These are phyloP conservation scores for Nothocercus nigrocapillus DNA, from an alignment of 2,113 vertebrate genomes.

Conservation along the genomic window DNA sequence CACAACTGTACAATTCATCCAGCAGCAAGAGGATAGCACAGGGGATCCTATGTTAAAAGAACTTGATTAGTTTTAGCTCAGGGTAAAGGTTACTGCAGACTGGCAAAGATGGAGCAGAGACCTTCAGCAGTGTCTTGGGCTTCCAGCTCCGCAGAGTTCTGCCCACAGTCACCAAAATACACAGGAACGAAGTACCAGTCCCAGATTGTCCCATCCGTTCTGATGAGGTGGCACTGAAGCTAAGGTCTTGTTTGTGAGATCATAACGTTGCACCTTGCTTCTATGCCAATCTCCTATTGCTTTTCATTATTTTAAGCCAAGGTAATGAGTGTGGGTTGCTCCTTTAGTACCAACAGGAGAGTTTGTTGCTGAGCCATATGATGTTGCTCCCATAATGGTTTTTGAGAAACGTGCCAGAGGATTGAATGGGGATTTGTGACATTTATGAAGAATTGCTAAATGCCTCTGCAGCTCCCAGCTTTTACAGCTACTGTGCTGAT, in stretches of 20 bases:
- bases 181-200: background rate
- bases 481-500: background rate
- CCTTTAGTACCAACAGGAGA: background rate
- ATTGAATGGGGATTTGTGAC: background rate
- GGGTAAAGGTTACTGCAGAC: conserved; percentile 15
- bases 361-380: background rate
- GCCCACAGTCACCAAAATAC: background rate
- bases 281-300: background rate
- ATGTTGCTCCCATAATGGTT: background rate
- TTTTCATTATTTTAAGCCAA: background rate
- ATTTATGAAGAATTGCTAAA: conserved; percentile 12
- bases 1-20: conserved; percentile 45
- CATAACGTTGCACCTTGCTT: background rate
- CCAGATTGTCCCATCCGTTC: background rate
- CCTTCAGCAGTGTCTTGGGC: background rate
- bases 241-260: background rate
- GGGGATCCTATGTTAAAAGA: conserved; percentile 14
- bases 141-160: background rate
- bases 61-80: conserved; percentile 11
- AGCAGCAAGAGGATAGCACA: conserved; percentile 5
- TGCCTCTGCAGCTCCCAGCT: background rate
- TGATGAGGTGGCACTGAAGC: background rate
- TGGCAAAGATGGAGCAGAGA: background rate
- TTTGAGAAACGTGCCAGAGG: background rate
- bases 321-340: background rate